Evolutionary conservation across 2,888 invertebrate species (phyloP).

Genomic region (Ametastegia equiseti): DNA sequence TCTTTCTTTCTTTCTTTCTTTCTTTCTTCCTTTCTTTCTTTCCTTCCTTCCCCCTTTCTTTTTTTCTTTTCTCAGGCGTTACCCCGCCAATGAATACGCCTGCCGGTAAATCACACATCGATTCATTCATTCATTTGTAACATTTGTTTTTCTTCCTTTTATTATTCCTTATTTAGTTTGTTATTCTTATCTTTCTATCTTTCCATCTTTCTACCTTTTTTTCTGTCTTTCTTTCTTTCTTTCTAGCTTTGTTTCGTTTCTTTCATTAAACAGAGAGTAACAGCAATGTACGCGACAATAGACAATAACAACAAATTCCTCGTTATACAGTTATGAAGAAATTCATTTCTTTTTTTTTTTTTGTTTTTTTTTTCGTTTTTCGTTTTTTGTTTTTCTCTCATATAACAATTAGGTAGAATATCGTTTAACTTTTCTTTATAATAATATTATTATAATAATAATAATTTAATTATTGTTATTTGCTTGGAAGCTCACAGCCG

Average conservation of each 20-base stretch:
- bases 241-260: background rate
- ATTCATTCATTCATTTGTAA: conserved; percentile 54
- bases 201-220: background rate
- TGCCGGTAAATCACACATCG: conserved; percentile 44
- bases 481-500: conserved; percentile 76
- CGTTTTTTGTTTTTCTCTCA: background rate
- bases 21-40: conserved; percentile 45
- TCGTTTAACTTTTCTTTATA: conserved; percentile 54
- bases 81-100: no score
- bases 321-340: conserved; percentile 61
- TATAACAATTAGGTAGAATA: conserved; percentile 72
- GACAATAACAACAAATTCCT: conserved; percentile 67
- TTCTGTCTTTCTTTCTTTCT: background rate
- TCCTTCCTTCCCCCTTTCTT: conserved; percentile 24
- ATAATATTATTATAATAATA: conserved; percentile 68
- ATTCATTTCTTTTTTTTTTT: conserved; percentile 59
- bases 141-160: conserved; percentile 55
- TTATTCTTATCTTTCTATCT: no score
- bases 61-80: no score
- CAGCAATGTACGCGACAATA: conserved; percentile 56
- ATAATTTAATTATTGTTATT: conserved; percentile 76
- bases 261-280: conserved; percentile 38
- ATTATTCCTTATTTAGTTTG: conserved; percentile 57
- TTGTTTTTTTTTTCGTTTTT: background rate
- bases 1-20: conserved; percentile 56